A percentile compares a stretch with the other conserved stretches of the same genome.
phyloP scores from a whole-genome alignment of 2,888 invertebrate species.

The Dryocosmus kuriphilus region DNA sequence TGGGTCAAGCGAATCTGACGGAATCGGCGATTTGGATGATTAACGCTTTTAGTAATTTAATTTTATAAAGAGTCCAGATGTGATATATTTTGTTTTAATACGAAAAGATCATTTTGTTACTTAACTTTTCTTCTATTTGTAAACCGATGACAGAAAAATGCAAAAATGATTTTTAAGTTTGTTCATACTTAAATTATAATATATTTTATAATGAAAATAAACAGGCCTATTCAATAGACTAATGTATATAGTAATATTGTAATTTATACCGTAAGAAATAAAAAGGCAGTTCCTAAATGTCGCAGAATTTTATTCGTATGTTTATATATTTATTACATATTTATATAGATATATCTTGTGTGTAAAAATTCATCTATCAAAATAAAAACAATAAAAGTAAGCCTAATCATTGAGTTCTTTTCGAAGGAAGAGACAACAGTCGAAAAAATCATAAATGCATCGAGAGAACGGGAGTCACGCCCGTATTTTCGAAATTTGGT shows the following conservation, averaged over 20 bases:
- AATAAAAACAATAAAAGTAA: constrained; percentile 74
- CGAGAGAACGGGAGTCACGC: constrained; percentile 44
- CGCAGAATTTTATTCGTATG: constrained; percentile 72
- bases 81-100: not conserved
- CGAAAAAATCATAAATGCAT: constrained; percentile 50
- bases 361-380: constrained; percentile 75
- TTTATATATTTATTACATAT: constrained; percentile 74
- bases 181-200: too few species aligned
- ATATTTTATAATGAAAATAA: too few species aligned
- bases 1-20: not conserved
- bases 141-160: not conserved
- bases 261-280: constrained; percentile 13
- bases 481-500: constrained; percentile 8
- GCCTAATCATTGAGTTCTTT: constrained; percentile 62
- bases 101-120: not conserved
- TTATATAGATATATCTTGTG: constrained; percentile 72
- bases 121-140: not conserved
- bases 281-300: constrained; percentile 62
- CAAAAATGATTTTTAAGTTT: too few species aligned
- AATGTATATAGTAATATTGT: not conserved
- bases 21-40: not conserved
- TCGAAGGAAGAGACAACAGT: constrained; percentile 39
- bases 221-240: too few species aligned
- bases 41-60: not conserved
- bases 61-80: not conserved